A percentile compares a stretch with the other conserved stretches of the same genome.
Conservation (phyloP, 2,113 vertebrate genomes). For the Mus spicilegus region DNA sequence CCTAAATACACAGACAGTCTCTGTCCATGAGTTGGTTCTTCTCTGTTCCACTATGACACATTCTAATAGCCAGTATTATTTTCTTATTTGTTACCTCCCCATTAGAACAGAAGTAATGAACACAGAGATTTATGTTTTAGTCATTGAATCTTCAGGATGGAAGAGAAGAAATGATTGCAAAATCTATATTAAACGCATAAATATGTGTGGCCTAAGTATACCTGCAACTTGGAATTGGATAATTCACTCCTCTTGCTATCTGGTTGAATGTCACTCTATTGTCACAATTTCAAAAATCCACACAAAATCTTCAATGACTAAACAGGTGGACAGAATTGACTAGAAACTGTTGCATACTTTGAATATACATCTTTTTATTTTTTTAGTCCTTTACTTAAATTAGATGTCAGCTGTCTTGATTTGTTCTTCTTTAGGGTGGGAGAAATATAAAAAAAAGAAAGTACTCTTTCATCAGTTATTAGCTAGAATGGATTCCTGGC, state of each 20-base stretch:
- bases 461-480: background rate
- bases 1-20: background rate
- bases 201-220: background rate
- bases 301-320: background rate
- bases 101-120: background rate
- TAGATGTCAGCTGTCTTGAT: background rate
- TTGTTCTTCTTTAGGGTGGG: background rate
- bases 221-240: background rate
- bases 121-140: background rate
- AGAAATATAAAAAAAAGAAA: background rate
- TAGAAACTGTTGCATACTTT: background rate
- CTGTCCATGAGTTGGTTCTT: background rate
- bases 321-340: background rate
- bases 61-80: constrained; percentile 8
- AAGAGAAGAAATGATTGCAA: background rate
- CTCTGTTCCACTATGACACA: background rate
- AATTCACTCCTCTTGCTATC: background rate
- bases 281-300: background rate
- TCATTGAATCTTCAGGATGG: background rate
- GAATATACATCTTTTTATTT: background rate
- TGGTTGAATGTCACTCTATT: background rate
- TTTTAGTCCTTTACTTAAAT: constrained; percentile 11
- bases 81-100: background rate
- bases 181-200: background rate
- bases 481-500: background rate